phyloP scores from a whole-genome alignment of 2,888 invertebrate genomes.

The Amaurobius ferox region DNA sequence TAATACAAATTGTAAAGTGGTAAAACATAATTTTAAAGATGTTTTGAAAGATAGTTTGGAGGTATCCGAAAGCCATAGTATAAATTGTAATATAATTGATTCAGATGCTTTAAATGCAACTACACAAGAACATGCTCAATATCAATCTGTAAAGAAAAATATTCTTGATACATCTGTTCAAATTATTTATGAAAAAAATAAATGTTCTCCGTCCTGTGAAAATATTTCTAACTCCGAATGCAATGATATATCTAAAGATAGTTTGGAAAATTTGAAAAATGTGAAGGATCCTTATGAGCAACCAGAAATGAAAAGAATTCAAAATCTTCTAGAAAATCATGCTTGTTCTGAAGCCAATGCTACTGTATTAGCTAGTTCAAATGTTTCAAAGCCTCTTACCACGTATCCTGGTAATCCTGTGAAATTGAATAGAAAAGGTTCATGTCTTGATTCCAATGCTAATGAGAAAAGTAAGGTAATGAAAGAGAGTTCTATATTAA shows the following conservation, averaged over 20 bases:
- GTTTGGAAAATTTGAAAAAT: not conserved
- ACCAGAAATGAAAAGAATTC: too few species aligned
- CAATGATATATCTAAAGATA: not conserved
- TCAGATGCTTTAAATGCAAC: not conserved
- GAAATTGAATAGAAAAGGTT: too few species aligned
- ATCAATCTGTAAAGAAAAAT: not conserved
- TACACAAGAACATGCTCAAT: not conserved
- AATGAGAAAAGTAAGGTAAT: too few species aligned
- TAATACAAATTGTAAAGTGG: not conserved
- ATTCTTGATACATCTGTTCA: slow-evolving; percentile 50
- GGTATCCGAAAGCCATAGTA: not conserved
- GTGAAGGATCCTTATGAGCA: too few species aligned
- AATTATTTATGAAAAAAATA: slow-evolving; percentile 36
- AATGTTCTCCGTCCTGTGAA: not conserved
- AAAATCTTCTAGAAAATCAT: too few species aligned
- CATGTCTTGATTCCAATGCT: too few species aligned
- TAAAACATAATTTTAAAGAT: slow-evolving; percentile 4
- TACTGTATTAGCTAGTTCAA: too few species aligned
- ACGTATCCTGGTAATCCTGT: too few species aligned
- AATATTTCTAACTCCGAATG: not conserved
- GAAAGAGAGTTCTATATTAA: too few species aligned
- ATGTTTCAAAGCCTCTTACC: too few species aligned
- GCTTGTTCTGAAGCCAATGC: too few species aligned
- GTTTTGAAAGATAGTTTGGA: slow-evolving; percentile 2
- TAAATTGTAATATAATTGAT: not conserved